A percentile compares a stretch with the other conserved stretches of the same genome.
Evolutionary conservation across 2,113 vertebrate genomes (phyloP).

Genomic region (Seriola quinqueradiata): DNA sequence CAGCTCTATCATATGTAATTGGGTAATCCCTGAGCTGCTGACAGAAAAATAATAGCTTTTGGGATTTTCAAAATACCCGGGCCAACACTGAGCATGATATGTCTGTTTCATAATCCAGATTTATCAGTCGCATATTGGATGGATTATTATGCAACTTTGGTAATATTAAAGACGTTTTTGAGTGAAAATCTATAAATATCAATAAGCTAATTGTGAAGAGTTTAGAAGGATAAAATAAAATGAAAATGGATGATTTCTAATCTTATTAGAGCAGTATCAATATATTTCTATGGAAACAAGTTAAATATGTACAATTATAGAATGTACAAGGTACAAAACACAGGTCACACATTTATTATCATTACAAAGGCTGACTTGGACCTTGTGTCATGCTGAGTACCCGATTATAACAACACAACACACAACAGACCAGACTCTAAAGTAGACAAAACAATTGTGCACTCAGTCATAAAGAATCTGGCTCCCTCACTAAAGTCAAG

Average conservation of each 20-base stretch:
- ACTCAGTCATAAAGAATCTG: neutral
- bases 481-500: neutral
- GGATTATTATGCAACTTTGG: slow-evolving; percentile 12
- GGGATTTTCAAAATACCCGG: slow-evolving; percentile 54
- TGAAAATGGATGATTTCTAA: neutral
- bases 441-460: neutral
- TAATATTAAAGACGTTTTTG: slow-evolving; percentile 5
- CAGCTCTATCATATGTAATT: slow-evolving; percentile 72
- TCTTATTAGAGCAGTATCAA: neutral
- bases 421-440: neutral
- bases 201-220: neutral
- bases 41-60: slow-evolving; percentile 72
- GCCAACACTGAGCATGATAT: slow-evolving; percentile 40
- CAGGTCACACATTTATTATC: neutral
- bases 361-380: neutral
- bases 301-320: neutral
- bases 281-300: neutral
- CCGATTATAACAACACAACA: neutral
- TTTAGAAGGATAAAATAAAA: neutral
- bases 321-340: neutral
- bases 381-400: neutral
- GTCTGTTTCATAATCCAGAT: slow-evolving; percentile 44
- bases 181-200: slow-evolving; percentile 1
- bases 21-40: slow-evolving; percentile 74
- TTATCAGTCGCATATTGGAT: neutral